Conservation (phyloP, 2,113 vertebrate species). For the Chlamydotis undulata region DNA sequence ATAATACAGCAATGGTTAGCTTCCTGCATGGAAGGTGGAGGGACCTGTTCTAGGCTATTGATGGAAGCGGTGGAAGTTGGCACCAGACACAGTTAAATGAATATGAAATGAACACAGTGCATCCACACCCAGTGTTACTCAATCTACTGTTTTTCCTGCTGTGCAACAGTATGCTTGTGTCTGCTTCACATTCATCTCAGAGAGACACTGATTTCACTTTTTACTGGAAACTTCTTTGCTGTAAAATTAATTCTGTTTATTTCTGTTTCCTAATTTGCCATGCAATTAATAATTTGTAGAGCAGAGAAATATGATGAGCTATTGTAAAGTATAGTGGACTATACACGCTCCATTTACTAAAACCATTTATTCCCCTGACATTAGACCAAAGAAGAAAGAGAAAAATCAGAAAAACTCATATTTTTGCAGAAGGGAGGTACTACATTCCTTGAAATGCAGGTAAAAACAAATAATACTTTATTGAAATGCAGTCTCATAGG, state of each 20-base stretch:
- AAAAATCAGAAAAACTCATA: conserved; percentile 80
- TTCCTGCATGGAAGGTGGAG: background rate
- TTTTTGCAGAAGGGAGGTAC: conserved; percentile 81
- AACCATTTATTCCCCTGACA: conserved; percentile 71
- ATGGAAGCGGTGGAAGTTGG: background rate
- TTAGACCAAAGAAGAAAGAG: conserved; percentile 83
- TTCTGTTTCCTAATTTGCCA: conserved; percentile 23
- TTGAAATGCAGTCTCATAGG: conserved; percentile 22
- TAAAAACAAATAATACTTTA: conserved; percentile 67
- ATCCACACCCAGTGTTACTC: background rate
- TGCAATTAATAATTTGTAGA: background rate
- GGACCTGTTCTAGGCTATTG: background rate
- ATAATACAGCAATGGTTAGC: background rate
- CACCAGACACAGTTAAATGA: background rate
- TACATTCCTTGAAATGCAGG: conserved; percentile 82
- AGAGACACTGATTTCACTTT: background rate
- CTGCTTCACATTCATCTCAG: background rate
- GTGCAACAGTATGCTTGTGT: rapidly evolving
- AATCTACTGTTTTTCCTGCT: background rate
- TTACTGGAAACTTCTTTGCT: background rate
- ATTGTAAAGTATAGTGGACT: background rate
- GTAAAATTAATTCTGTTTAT: background rate
- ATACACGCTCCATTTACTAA: conserved; percentile 36
- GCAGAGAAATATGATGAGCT: background rate
- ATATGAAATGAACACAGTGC: background rate